These are phyloP conservation scores for Gortyna flavago DNA, from an alignment of 2,888 invertebrate genomes.

Conservation along the genomic window DNA sequence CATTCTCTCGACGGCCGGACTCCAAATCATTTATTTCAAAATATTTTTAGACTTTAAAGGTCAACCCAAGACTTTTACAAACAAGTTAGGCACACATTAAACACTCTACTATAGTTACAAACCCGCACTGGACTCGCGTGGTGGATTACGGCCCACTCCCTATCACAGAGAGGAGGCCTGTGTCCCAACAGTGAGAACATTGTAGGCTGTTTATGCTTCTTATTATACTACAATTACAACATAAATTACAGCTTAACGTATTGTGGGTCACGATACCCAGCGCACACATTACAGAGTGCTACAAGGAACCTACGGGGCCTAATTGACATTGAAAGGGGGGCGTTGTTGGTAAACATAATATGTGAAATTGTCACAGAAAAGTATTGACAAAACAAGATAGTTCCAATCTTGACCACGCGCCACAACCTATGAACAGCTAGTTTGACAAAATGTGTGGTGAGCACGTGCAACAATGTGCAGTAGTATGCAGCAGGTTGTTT, in stretches of 20 bases:
- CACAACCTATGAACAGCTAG: not conserved
- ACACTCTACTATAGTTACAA: not conserved
- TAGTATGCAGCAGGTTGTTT: constrained; percentile 1
- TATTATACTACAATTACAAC: too few relatives aligned
- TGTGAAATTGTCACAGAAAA: not conserved
- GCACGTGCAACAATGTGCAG: not conserved
- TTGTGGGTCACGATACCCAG: not conserved
- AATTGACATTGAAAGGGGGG: not conserved
- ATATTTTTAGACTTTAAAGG: not conserved
- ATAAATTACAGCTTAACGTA: not conserved
- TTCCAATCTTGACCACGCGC: not conserved
- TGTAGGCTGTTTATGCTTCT: too few relatives aligned
- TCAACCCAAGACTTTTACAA: not conserved
- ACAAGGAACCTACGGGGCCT: not conserved
- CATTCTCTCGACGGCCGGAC: too few relatives aligned
- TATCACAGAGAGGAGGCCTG: too few relatives aligned
- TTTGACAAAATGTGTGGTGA: not conserved
- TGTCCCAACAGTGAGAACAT: too few relatives aligned
- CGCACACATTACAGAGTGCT: not conserved
- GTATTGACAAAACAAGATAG: not conserved
- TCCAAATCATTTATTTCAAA: not conserved
- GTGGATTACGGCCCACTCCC: too few relatives aligned
- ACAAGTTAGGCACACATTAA: not conserved
- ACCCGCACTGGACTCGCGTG: too few relatives aligned
- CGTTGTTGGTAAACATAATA: not conserved